Conservation (phyloP, 2,888 invertebrate genomes). For the Dermolepida albohirtum region DNA sequence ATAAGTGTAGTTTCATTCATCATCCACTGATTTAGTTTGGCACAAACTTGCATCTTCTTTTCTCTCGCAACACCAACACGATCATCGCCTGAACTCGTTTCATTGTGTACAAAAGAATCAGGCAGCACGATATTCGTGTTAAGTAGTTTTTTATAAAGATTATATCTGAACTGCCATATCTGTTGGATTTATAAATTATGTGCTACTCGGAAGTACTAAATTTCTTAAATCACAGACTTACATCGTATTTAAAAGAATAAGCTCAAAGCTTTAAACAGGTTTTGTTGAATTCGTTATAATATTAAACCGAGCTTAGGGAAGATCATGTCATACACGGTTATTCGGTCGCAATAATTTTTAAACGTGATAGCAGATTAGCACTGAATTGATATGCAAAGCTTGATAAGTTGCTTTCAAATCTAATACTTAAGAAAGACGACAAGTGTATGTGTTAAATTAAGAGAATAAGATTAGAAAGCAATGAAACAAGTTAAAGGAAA, state of each 20-base stretch:
- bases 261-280: constrained; percentile 2
- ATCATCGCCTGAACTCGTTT: not conserved
- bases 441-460: not conserved
- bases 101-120: not conserved
- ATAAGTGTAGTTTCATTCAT: not conserved
- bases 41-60: not conserved
- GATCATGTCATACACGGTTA: not conserved
- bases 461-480: not conserved
- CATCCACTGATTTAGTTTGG: not conserved
- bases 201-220: constrained; percentile 2
- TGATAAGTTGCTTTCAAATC: too few relatives aligned
- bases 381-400: too few relatives aligned
- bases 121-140: constrained; percentile 14
- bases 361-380: not conserved
- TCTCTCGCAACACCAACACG: not conserved
- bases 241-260: constrained; percentile 3
- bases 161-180: constrained; percentile 7
- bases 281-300: not conserved
- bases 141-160: constrained; percentile 17
- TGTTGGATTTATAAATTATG: constrained; percentile 2
- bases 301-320: not conserved
- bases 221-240: constrained; percentile 7
- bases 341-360: constrained; percentile 12
- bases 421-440: too few relatives aligned
- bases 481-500: not conserved